Evolutionary conservation across 2,113 vertebrate genomes (phyloP).

Genomic region (Oostethus manadensis): DNA sequence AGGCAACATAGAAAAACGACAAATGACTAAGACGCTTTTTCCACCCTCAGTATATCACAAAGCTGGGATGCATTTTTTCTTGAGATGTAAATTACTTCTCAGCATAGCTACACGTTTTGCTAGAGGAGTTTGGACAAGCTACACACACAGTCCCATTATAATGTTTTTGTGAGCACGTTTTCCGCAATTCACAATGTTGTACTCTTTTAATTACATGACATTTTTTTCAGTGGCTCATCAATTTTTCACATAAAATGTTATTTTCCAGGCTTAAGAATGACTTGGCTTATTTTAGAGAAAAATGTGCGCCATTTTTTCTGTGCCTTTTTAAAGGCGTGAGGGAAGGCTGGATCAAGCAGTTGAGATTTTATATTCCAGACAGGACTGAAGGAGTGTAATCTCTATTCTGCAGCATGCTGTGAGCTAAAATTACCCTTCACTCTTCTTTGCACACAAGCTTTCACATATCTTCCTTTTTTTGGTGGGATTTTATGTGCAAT

Average conservation of each 20-base stretch:
- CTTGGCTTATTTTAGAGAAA: constrained; percentile 12
- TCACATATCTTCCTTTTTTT: constrained; percentile 44
- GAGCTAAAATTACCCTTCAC: constrained; percentile 44
- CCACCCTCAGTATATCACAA: no score
- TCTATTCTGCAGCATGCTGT: constrained; percentile 42
- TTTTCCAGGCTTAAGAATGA: no score
- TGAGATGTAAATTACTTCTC: no score
- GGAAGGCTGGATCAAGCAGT: background rate
- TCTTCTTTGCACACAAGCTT: constrained; percentile 37
- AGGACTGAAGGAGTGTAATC: constrained; percentile 35
- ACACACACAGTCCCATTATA: background rate
- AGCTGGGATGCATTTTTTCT: no score
- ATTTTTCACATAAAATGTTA: no score
- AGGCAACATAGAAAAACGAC: no score
- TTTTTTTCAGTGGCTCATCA: no score
- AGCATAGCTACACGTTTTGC: no score
- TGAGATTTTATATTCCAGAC: constrained; percentile 42
- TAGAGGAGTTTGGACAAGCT: no score
- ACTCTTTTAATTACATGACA: no score
- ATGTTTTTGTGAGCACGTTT: background rate
- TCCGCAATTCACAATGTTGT: no score
- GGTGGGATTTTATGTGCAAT: constrained; percentile 13
- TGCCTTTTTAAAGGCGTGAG: constrained; percentile 32
- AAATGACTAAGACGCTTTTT: no score
- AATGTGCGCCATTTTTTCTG: constrained; percentile 34